Conservation (phyloP, 2,113 vertebrate genomes). For the Amazona guildingii region DNA sequence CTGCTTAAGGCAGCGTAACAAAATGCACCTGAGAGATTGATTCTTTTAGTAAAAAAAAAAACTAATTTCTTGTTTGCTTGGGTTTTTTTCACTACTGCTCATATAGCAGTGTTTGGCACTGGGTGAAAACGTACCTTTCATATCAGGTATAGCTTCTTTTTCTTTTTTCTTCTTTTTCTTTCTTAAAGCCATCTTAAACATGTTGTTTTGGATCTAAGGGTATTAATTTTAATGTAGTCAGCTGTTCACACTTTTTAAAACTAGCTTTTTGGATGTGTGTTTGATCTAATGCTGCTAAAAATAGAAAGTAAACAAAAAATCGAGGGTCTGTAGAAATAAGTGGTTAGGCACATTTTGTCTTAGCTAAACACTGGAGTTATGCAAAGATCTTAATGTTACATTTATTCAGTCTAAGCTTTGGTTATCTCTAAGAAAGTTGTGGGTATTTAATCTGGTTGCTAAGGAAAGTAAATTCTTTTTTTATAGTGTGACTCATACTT, state of each 20-base stretch:
- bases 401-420: constrained; percentile 44
- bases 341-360: constrained; percentile 33
- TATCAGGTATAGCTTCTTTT: constrained; percentile 76
- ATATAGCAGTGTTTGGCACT: constrained; percentile 70
- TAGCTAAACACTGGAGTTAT: constrained; percentile 29
- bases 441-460: constrained; percentile 48
- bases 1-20: constrained; percentile 62
- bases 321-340: neutral
- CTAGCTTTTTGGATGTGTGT: constrained; percentile 54
- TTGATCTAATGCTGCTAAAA: constrained; percentile 64
- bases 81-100: constrained; percentile 38
- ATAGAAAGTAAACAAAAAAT: constrained; percentile 57
- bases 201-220: constrained; percentile 48
- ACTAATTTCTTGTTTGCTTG: neutral
- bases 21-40: constrained; percentile 52
- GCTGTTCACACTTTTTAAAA: constrained; percentile 53
- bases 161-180: constrained; percentile 41
- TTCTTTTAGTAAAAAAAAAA: constrained; percentile 2
- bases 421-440: constrained; percentile 59
- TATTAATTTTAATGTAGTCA: constrained; percentile 52
- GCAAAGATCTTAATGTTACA: constrained; percentile 9
- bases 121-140: constrained; percentile 76
- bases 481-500: constrained; percentile 59
- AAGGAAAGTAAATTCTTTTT: constrained; percentile 63
- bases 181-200: constrained; percentile 41